Conservation (phyloP, 2,797 vertebrate genomes). For the Columba guinea region DNA sequence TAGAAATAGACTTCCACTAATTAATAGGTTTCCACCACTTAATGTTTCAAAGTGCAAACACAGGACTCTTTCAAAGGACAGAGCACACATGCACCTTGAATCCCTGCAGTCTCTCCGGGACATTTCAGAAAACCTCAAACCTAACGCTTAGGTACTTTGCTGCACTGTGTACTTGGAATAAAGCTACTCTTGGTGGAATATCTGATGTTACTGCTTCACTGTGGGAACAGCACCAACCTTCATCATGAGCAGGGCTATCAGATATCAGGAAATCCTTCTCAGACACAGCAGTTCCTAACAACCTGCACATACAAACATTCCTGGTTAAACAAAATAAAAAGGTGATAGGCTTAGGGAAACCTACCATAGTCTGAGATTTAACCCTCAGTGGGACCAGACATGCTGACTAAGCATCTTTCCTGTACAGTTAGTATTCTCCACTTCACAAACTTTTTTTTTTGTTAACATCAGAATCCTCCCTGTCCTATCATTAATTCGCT, state of each 20-base stretch:
- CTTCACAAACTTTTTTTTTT: not conserved
- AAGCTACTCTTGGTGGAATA: not conserved
- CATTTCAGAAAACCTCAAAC: not conserved
- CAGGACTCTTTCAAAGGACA: accelerated
- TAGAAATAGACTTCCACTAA: not conserved
- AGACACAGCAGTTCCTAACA: not conserved
- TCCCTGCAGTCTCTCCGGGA: not conserved
- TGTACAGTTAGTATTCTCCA: not conserved
- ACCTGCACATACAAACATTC: not conserved
- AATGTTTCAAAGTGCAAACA: not conserved
- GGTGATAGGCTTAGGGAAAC: not conserved
- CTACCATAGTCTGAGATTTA: not conserved
- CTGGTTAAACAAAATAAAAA: not conserved
- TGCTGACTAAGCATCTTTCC: not conserved
- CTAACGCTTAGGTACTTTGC: not conserved
- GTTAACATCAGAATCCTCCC: not conserved
- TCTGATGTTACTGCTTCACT: not conserved
- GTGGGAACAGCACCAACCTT: not conserved
- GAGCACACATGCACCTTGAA: not conserved
- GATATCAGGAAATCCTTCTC: not conserved
- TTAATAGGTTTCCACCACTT: not conserved
- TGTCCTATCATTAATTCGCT: not conserved
- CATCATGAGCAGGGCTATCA: not conserved
- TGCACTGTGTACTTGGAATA: not conserved
- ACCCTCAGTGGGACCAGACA: not conserved